Evolutionary conservation across 2,113 vertebrate genomes (phyloP).

Genomic region (Recurvirostra avosetta): DNA sequence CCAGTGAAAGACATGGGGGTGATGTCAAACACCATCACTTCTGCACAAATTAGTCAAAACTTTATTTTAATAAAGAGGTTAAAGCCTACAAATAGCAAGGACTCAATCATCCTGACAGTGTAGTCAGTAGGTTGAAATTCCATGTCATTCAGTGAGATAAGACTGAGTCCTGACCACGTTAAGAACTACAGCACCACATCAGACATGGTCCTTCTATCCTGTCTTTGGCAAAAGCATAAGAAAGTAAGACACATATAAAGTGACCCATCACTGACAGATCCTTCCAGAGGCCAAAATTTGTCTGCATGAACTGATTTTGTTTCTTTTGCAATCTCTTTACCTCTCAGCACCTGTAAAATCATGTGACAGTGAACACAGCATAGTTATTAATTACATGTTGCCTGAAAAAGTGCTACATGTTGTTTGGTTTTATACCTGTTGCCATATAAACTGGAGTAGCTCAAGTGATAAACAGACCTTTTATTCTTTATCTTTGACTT

Average conservation of each 20-base stretch:
- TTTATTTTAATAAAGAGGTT: not conserved
- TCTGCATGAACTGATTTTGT: not conserved
- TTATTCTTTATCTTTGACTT: not conserved
- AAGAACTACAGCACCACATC: not conserved
- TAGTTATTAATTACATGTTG: not conserved
- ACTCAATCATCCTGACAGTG: not conserved
- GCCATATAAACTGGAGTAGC: not conserved
- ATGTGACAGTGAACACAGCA: not conserved
- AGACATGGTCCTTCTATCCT: not conserved
- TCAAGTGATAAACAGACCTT: not conserved
- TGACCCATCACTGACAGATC: not conserved
- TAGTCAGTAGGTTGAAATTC: not conserved
- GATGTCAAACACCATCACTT: not conserved
- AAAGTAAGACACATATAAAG: not conserved
- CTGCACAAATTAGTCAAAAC: not conserved
- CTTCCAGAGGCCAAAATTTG: not conserved
- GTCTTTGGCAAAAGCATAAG: not conserved
- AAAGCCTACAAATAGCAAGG: not conserved
- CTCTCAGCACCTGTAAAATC: not conserved
- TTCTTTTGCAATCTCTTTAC: not conserved
- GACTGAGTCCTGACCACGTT: not conserved
- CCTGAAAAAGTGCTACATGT: not conserved
- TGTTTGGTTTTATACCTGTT: not conserved
- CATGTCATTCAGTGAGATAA: not conserved
- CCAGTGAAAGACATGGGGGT: rapidly evolving